These are phyloP conservation scores for Nasua narica DNA, from an alignment of 2,797 vertebrate species.

Conservation along the genomic window DNA sequence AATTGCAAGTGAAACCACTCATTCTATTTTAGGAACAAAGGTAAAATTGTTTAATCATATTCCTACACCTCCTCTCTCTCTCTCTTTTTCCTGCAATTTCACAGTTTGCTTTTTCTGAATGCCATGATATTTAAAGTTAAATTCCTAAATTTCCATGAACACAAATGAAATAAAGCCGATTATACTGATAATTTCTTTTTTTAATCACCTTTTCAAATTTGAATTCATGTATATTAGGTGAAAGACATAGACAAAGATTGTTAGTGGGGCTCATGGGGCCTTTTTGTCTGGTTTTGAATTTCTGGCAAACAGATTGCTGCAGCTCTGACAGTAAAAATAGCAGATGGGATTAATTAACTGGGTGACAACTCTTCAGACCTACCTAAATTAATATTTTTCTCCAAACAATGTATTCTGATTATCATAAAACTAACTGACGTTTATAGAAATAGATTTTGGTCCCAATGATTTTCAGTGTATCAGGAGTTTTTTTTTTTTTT, in stretches of 20 bases:
- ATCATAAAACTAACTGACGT: slow-evolving; percentile 71
- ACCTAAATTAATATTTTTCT: slow-evolving; percentile 76
- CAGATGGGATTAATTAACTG: slow-evolving; percentile 81
- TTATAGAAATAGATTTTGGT: slow-evolving; percentile 50
- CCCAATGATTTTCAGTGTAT: slow-evolving; percentile 52
- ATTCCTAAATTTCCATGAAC: slow-evolving; percentile 63
- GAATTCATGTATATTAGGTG: slow-evolving; percentile 35
- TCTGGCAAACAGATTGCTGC: slow-evolving; percentile 71
- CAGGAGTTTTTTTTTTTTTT: background rate
- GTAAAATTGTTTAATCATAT: slow-evolving; percentile 46
- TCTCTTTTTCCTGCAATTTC: slow-evolving; percentile 10
- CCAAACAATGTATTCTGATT: slow-evolving; percentile 75
- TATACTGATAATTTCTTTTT: slow-evolving; percentile 39
- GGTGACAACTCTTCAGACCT: slow-evolving; percentile 74
- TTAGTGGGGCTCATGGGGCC: slow-evolving; percentile 46
- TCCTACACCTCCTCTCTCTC: background rate
- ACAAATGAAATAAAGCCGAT: slow-evolving; percentile 59
- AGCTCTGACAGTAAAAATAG: slow-evolving; percentile 71
- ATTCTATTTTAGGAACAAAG: slow-evolving; percentile 63
- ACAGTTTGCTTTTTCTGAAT: slow-evolving; percentile 62
- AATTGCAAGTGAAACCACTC: slow-evolving; percentile 32
- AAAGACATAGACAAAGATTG: slow-evolving; percentile 41
- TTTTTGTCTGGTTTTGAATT: slow-evolving; percentile 73
- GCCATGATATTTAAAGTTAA: slow-evolving; percentile 73
- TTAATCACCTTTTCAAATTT: slow-evolving; percentile 55